phyloP scores from a whole-genome alignment of 2,113 vertebrate species.

The Hippocampus zosterae region DNA sequence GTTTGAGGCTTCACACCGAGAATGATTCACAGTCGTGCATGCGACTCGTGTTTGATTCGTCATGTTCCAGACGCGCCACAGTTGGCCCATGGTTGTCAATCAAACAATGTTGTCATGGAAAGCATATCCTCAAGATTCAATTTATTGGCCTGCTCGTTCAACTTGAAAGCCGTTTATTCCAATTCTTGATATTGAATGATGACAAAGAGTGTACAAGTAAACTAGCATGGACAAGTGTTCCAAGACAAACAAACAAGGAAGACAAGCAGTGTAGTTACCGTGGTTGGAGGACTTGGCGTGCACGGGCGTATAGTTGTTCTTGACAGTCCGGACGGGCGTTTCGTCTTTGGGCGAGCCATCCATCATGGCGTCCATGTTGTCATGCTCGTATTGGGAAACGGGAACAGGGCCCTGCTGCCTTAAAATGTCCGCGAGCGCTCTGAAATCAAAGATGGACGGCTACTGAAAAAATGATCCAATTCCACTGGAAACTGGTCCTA shows the following conservation, averaged over 20 bases:
- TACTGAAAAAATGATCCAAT: no score
- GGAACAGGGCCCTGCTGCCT: constrained; percentile 92
- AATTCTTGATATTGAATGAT: not conserved
- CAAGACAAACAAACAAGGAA: no score
- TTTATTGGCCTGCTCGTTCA: no score
- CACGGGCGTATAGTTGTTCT: constrained; percentile 96
- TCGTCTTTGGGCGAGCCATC: constrained; percentile 92
- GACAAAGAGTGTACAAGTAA: not conserved
- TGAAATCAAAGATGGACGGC: constrained; percentile 52
- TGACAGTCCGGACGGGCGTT: constrained; percentile 86
- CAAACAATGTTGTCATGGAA: constrained; percentile 17
- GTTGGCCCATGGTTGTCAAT: constrained; percentile 16
- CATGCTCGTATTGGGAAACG: constrained; percentile 90
- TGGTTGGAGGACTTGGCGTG: constrained; percentile 83
- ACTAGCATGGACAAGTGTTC: not conserved
- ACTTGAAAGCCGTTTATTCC: no score
- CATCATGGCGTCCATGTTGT: constrained; percentile 80
- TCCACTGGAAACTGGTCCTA: no score
- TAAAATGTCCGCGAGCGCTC: constrained; percentile 96
- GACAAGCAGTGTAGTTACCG: constrained; percentile 63
- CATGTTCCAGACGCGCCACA: constrained; percentile 4
- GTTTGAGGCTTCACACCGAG: constrained; percentile 35
- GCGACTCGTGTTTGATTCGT: constrained; percentile 12
- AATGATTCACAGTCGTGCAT: constrained; percentile 4
- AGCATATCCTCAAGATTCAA: no score